phyloP scores from a whole-genome alignment of 2,888 invertebrate species.

The Agrochola circellaris region DNA sequence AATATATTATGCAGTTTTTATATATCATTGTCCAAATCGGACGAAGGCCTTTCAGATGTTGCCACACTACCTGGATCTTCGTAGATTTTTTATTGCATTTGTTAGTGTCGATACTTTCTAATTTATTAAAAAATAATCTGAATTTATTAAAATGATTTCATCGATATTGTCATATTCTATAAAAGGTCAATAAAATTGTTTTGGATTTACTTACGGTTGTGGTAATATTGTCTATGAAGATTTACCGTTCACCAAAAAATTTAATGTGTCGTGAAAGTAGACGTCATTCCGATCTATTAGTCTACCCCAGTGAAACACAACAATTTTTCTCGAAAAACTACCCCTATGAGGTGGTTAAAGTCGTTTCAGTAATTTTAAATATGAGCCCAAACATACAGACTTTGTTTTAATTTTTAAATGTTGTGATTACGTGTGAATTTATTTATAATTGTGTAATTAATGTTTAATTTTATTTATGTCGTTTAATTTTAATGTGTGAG shows the following conservation, averaged over 20 bases:
- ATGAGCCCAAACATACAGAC: neutral
- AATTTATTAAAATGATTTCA: neutral
- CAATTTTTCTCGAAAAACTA: neutral
- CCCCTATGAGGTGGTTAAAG: neutral
- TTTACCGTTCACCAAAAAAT: neutral
- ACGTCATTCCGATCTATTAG: neutral
- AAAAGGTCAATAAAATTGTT: neutral
- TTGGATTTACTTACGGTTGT: neutral
- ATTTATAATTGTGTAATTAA: constrained; percentile 26
- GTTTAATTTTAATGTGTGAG: constrained; percentile 3
- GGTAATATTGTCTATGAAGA: neutral
- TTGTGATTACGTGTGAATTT: constrained; percentile 51
- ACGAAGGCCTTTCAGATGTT: constrained; percentile 19
- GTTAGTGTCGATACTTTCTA: neutral
- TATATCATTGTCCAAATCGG: constrained; percentile 6
- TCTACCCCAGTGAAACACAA: neutral
- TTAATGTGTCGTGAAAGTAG: neutral
- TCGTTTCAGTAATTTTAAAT: constrained; percentile 6
- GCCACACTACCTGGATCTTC: constrained; percentile 13
- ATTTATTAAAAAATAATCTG: constrained; percentile 11
- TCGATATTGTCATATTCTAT: neutral
- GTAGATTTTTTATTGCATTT: constrained; percentile 19
- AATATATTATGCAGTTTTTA: neutral
- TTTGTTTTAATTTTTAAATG: no score
- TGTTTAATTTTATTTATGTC: constrained; percentile 14